Evolutionary conservation across 2,888 invertebrate species (phyloP), one percentile per base, ranked within the genome.

Genomic region (Apantesis nais): DNA sequence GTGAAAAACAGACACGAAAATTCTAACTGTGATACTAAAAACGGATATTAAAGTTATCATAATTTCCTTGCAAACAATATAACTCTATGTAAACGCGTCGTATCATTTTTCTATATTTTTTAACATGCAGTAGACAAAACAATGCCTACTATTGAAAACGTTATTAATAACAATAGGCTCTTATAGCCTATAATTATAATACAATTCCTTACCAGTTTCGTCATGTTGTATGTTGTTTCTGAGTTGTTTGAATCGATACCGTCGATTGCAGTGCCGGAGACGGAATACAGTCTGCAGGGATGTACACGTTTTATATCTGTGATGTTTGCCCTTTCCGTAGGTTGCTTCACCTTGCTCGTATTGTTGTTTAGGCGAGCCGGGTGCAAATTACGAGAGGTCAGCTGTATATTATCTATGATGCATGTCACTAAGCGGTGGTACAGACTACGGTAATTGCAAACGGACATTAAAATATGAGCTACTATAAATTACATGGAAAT

Each of bases 281-380:
- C 81, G 82, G 87, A 91, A 89, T 92, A 90, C 90, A 78, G 84
- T 83, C 80, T 83, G 84, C 85, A 85, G 89, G 93, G 93, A 91
- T 92, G 92, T 88, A 84, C 91, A 85, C 89, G 89, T 90, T 92
- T 90, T 94, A 94, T 93, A 94, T 92, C 89, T 83, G 86, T 86
- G 86, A 86, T 83, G 86, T 85, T 85, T 94, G 93, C 94, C 94
- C 94, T 94, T 94, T 94, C 83, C 85, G 85, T 86, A 83, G 86
- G 90, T 93, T 93, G 92, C 93, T 85, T 92, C 93, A 94, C 93
- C 91, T 92, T 92, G 93, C 89, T 88, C 91, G 89, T 88, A 91
- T 92, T 92, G 89, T 89, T 88, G 88, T 85, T 89, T 85, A 86
- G 89, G 86, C 81, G 85, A 80, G 78, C 73, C 66, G 74, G 85